Evolutionary conservation across 2,113 vertebrate species (phyloP).

Genomic region (Amphiprion ocellaris): DNA sequence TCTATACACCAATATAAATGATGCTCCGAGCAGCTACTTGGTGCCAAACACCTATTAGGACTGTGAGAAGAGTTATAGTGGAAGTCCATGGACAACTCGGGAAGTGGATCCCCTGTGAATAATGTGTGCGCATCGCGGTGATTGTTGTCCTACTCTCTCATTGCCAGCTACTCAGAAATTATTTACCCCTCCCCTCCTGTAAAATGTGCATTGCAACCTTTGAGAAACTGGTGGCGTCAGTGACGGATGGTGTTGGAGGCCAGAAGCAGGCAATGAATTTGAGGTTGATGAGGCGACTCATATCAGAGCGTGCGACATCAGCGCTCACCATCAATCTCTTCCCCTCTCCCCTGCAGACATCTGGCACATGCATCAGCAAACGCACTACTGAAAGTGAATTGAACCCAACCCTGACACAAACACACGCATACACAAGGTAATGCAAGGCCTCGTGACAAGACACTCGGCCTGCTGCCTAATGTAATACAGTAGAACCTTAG

Average conservation of each 20-base stretch:
- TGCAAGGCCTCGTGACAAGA: conserved; percentile 60
- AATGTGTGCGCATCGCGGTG: conserved; percentile 51
- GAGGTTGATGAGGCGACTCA: conserved; percentile 87
- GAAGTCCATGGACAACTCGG: conserved; percentile 34
- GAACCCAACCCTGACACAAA: conserved; percentile 58
- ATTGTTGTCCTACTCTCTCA: conserved; percentile 60
- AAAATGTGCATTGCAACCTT: conserved; percentile 68
- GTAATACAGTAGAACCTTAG: conserved; percentile 51
- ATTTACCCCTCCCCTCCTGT: conserved; percentile 50
- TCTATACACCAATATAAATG: conserved; percentile 54
- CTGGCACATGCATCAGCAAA: conserved; percentile 78
- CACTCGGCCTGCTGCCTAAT: conserved; percentile 51
- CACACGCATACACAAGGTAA: conserved; percentile 26
- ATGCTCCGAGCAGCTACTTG: conserved; percentile 40
- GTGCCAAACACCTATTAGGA: conserved; percentile 48
- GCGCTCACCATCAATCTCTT: conserved; percentile 83
- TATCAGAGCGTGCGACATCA: conserved; percentile 81
- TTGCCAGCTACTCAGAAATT: conserved; percentile 64
- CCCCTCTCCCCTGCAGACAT: conserved; percentile 71
- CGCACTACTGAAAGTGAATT: conserved; percentile 69
- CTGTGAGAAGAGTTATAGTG: conserved; percentile 57
- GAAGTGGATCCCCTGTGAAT: conserved; percentile 58
- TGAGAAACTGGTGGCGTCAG: conserved; percentile 66
- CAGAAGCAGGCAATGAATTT: conserved; percentile 81
- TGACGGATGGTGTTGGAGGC: conserved; percentile 80